Evolutionary conservation across 2,797 vertebrate genomes (phyloP).

Genomic region (Cirrhinus mrigala): DNA sequence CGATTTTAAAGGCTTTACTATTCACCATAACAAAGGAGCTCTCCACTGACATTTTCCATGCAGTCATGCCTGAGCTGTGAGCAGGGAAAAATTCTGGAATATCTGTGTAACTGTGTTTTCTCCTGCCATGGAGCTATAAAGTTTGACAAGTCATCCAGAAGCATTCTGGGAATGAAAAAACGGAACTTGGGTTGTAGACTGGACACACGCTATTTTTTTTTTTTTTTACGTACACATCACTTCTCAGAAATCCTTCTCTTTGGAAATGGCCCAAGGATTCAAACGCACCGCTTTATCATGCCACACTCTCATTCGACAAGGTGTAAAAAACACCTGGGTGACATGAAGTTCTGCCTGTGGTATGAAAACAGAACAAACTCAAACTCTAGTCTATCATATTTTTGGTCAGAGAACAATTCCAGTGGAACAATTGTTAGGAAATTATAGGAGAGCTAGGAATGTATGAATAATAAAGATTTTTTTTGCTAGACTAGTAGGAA

Average conservation of each 20-base stretch:
- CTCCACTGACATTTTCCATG: conserved; percentile 58
- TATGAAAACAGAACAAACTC: conserved; percentile 32
- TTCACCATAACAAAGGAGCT: conserved; percentile 59
- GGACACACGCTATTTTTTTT: conserved; percentile 14
- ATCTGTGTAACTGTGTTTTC: conserved; percentile 66
- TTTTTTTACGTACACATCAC: conserved; percentile 45
- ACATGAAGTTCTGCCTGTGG: conserved; percentile 17
- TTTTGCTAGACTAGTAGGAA: conserved; percentile 43
- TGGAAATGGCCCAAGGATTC: conserved; percentile 42
- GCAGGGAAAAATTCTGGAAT: conserved; percentile 60
- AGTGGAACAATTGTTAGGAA: conserved; percentile 39
- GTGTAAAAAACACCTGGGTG: conserved; percentile 34
- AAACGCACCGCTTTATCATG: conserved; percentile 35
- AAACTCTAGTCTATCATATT: conserved; percentile 16
- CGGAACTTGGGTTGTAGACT: conserved; percentile 43
- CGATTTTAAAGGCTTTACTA: conserved; percentile 53
- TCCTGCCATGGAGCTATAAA: conserved; percentile 52
- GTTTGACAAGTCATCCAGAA: conserved; percentile 60
- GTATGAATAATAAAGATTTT: conserved; percentile 42
- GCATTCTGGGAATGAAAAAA: conserved; percentile 61
- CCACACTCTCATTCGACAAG: conserved; percentile 37
- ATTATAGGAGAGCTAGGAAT: conserved; percentile 33
- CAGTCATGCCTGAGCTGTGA: conserved; percentile 54
- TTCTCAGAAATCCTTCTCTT: conserved; percentile 56
- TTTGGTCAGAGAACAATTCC: conserved; percentile 26